Conservation (phyloP, 2,113 vertebrate species). For the Epinephelus moara region DNA sequence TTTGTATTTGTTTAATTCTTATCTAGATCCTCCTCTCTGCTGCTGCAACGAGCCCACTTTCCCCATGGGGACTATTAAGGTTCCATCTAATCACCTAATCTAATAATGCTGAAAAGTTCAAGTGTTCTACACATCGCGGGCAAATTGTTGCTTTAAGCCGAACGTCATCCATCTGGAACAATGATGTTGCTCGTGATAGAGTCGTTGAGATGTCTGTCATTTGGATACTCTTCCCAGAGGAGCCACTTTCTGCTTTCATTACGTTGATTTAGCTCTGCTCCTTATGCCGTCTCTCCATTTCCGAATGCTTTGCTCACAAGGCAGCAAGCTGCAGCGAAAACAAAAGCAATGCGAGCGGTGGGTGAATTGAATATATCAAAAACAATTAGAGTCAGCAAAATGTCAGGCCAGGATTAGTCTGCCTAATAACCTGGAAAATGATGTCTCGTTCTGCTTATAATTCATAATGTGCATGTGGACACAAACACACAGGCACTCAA, state of each 20-base stretch:
- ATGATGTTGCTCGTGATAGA: constrained; percentile 40
- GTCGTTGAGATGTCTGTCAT: constrained; percentile 56
- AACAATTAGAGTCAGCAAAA: constrained; percentile 74
- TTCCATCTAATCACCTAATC: constrained; percentile 63
- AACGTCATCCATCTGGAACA: constrained; percentile 57
- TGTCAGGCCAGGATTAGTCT: constrained; percentile 61
- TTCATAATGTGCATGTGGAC: constrained; percentile 44
- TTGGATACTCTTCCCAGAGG: constrained; percentile 49
- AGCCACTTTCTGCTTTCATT: constrained; percentile 56
- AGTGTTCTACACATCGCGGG: constrained; percentile 34
- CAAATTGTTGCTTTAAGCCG: constrained; percentile 52
- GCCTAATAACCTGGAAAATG: constrained; percentile 80
- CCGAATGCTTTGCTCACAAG: constrained; percentile 43
- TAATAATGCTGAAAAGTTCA: constrained; percentile 59
- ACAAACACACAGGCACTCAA: constrained; percentile 1
- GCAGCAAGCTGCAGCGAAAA: constrained; percentile 41
- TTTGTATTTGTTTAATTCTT: constrained; percentile 47
- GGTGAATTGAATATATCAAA: constrained; percentile 73
- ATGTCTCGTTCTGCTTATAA: constrained; percentile 60
- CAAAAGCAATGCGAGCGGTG: constrained; percentile 42
- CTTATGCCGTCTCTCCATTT: constrained; percentile 28
- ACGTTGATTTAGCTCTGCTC: constrained; percentile 52
- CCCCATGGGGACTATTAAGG: constrained; percentile 54
- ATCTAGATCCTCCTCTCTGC: constrained; percentile 15
- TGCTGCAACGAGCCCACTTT: constrained; percentile 26